These are phyloP conservation scores for Strigops habroptila DNA, from an alignment of 2,113 vertebrate species.

Conservation along the genomic window DNA sequence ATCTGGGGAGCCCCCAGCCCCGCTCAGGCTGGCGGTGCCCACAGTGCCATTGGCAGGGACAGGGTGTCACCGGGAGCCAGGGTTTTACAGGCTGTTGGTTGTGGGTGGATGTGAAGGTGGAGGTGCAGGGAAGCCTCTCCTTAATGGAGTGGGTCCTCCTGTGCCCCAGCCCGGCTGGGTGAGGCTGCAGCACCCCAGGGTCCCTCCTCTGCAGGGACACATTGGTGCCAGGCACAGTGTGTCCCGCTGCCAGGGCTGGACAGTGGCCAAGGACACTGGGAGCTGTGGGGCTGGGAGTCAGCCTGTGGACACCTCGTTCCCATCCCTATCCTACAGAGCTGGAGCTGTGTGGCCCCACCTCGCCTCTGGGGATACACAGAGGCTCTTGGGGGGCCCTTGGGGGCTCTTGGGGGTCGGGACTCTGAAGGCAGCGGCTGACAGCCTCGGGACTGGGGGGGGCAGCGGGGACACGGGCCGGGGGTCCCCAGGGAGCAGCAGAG, in stretches of 20 bases:
- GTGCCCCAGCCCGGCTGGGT: neutral
- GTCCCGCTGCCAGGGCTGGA: neutral
- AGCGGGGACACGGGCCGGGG: too few species aligned
- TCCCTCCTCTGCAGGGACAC: neutral
- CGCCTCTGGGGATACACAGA: neutral
- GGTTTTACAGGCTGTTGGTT: neutral
- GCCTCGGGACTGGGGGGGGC: too few species aligned
- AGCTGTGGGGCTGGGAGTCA: neutral
- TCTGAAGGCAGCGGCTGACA: neutral
- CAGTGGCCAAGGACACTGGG: neutral
- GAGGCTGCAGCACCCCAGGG: neutral
- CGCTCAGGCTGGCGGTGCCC: neutral
- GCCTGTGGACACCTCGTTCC: neutral
- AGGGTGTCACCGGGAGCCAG: neutral
- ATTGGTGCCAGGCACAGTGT: neutral
- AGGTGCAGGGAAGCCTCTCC: neutral
- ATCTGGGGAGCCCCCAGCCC: neutral
- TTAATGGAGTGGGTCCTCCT: neutral
- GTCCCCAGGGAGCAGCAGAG: neutral
- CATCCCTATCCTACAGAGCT: neutral
- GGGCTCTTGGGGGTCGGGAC: neutral
- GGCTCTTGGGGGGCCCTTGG: neutral
- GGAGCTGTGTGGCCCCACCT: neutral
- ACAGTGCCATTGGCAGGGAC: neutral
- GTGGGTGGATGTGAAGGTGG: too few species aligned